Conservation (phyloP, 2,113 vertebrate species). For the Esox niger region DNA sequence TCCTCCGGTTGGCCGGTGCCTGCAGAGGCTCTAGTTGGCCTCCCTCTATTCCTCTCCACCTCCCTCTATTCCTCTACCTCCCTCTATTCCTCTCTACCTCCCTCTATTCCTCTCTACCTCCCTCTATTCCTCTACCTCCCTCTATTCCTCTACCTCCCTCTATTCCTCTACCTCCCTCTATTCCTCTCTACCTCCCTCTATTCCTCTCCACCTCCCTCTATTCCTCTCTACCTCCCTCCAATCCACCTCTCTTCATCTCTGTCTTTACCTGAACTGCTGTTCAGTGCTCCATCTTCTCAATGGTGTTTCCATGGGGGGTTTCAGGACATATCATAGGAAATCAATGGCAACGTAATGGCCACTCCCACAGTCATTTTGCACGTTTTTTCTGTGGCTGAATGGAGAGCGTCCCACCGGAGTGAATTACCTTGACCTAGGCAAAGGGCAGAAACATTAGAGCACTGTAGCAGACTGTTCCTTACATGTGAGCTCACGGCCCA, state of each 20-base stretch:
- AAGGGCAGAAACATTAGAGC: conserved; percentile 25
- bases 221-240: neutral
- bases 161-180: neutral
- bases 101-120: neutral
- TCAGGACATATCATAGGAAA: conserved; percentile 39
- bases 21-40: too few species aligned
- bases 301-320: conserved; percentile 16
- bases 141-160: neutral
- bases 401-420: conserved; percentile 20
- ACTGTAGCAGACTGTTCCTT: too few species aligned
- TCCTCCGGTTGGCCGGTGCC: too few species aligned
- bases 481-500: too few species aligned
- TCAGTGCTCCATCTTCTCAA: conserved; percentile 25
- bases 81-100: neutral
- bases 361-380: conserved; percentile 41
- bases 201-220: too few species aligned
- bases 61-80: neutral
- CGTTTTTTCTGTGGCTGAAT: conserved; percentile 43
- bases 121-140: neutral
- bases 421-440: conserved; percentile 6
- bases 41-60: neutral
- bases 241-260: neutral
- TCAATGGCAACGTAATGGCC: conserved; percentile 43
- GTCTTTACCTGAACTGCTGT: conserved; percentile 27
- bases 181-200: neutral